These are phyloP conservation scores for Scatophagus argus DNA, from an alignment of 2,113 vertebrate genomes.

Conservation along the genomic window DNA sequence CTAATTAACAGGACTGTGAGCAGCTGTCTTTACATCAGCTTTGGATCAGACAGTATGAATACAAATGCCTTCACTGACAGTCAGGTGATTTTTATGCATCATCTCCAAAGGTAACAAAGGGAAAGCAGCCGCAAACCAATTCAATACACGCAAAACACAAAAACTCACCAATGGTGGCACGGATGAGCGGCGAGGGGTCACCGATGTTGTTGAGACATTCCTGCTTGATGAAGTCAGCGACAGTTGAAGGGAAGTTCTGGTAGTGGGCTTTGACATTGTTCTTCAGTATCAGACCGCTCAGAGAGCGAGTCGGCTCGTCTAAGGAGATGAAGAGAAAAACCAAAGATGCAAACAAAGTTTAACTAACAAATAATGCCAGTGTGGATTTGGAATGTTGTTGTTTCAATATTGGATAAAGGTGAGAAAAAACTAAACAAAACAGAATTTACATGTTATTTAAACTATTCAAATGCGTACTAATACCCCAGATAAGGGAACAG, in stretches of 20 bases:
- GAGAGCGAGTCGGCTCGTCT: constrained; percentile 95
- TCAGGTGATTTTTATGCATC: constrained; percentile 71
- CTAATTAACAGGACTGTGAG: neutral
- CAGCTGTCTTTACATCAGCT: neutral
- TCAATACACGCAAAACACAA: neutral
- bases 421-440: too few relatives aligned
- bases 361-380: neutral
- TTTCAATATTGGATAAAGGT: neutral
- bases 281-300: constrained; percentile 95
- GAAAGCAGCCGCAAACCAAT: accelerated
- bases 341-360: neutral
- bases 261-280: constrained; percentile 98
- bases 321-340: neutral
- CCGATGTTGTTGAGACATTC: constrained; percentile 97
- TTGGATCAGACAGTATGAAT: constrained; percentile 82
- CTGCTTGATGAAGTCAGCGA: constrained; percentile 95
- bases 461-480: neutral
- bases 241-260: constrained; percentile 91
- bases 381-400: neutral
- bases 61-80: constrained; percentile 63
- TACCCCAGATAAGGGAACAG: too few relatives aligned
- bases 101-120: constrained; percentile 50
- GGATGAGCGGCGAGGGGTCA: constrained; percentile 92
- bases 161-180: constrained; percentile 91
- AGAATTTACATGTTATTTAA: too few relatives aligned